These are phyloP conservation scores for Struthio camelus DNA, from an alignment of 2,113 vertebrate genomes.

Conservation along the genomic window DNA sequence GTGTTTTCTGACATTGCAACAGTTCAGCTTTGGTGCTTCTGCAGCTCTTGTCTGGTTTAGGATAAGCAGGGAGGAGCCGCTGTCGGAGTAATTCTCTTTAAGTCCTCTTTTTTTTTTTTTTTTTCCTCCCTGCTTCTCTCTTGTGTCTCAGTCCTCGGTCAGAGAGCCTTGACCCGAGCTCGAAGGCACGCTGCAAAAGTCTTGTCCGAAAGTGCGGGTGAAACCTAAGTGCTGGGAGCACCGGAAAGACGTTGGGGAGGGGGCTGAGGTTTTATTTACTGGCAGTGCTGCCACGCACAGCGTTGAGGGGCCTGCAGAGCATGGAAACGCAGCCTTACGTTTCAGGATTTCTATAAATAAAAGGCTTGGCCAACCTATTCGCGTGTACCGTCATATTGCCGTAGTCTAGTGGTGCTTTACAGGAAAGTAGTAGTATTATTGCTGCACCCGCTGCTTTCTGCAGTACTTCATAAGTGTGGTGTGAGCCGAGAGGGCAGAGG, in stretches of 20 bases:
- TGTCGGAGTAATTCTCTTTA: background rate
- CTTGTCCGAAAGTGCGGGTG: fast-evolving
- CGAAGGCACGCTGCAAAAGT: background rate
- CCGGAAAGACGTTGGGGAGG: background rate
- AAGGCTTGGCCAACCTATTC: background rate
- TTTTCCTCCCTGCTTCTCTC: background rate
- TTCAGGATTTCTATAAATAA: background rate
- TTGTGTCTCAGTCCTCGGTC: background rate
- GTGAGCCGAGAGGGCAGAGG: background rate
- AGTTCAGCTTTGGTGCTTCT: background rate
- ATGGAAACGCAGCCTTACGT: background rate
- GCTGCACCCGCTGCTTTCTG: background rate
- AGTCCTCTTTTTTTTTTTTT: background rate
- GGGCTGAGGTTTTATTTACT: background rate
- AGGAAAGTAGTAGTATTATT: fast-evolving
- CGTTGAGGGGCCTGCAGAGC: background rate
- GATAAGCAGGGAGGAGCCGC: background rate
- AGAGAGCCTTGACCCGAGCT: fast-evolving
- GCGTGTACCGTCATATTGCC: background rate
- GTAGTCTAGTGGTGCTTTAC: background rate
- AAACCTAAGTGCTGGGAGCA: background rate
- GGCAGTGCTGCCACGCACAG: fast-evolving
- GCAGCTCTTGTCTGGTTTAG: background rate
- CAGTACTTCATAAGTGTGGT: background rate
- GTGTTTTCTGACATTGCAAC: background rate